Evolutionary conservation across 2,888 invertebrate genomes (phyloP).

Genomic region (Caenorhabditis sulstoni): DNA sequence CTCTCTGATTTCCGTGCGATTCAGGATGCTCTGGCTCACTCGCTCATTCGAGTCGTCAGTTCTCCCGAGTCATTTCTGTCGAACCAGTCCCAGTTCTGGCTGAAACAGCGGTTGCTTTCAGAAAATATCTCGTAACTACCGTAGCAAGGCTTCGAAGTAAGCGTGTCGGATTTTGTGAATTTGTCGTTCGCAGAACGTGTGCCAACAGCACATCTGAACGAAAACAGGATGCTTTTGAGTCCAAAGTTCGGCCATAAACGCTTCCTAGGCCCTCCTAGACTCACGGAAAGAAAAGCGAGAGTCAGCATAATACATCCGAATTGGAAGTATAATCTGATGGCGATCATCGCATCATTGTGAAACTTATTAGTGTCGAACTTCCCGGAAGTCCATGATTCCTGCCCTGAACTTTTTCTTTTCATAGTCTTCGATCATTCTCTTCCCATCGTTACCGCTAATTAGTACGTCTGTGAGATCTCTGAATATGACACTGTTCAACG

Average conservation of each 20-base stretch:
- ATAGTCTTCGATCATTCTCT: too few relatives aligned
- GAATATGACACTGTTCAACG: conserved; percentile 42
- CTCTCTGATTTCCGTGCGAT: background rate
- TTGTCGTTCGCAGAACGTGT: conserved; percentile 82
- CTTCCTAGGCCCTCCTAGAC: too few relatives aligned
- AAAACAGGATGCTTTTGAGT: background rate
- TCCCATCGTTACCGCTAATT: conserved; percentile 42
- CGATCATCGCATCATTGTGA: conserved; percentile 46
- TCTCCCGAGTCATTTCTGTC: conserved; percentile 82
- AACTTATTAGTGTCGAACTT: conserved; percentile 17
- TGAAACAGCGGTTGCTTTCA: conserved; percentile 12
- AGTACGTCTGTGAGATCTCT: conserved; percentile 47
- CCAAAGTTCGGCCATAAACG: too few relatives aligned
- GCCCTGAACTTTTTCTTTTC: conserved; percentile 19
- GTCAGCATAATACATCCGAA: conserved; percentile 62
- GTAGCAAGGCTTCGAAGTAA: conserved; percentile 34
- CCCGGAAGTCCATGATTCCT: conserved; percentile 22
- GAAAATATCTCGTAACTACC: background rate
- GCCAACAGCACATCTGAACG: conserved; percentile 81
- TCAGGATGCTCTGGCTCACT: conserved; percentile 79
- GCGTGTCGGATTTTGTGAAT: conserved; percentile 81
- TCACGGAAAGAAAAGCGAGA: conserved; percentile 65
- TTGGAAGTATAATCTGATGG: conserved; percentile 60
- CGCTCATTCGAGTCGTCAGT: conserved; percentile 82
- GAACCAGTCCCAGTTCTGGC: conserved; percentile 82